phyloP scores from a whole-genome alignment of 2,113 vertebrate genomes.

The Cariama cristata region DNA sequence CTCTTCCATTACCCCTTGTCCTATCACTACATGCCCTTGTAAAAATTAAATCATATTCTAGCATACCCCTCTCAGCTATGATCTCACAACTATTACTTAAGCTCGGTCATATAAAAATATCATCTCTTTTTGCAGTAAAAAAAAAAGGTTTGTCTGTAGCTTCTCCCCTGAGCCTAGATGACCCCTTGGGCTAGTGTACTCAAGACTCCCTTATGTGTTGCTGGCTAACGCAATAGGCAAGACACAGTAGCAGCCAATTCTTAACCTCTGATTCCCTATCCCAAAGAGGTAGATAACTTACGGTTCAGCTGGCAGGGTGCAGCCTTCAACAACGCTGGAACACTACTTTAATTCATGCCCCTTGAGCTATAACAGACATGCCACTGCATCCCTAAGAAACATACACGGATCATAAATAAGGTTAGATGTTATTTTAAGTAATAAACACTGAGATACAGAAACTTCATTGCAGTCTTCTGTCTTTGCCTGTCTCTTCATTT shows the following conservation, averaged over 20 bases:
- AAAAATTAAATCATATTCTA: constrained; percentile 37
- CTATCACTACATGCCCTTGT: too few relatives aligned
- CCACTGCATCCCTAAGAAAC: constrained; percentile 46
- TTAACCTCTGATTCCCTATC: constrained; percentile 49
- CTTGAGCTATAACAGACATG: constrained; percentile 51
- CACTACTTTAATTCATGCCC: constrained; percentile 39
- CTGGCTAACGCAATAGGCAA: background rate
- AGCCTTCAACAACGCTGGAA: constrained; percentile 9
- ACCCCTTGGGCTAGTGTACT: background rate
- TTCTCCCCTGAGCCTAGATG: constrained; percentile 44
- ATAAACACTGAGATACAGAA: constrained; percentile 56
- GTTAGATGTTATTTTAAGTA: constrained; percentile 62
- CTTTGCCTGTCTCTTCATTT: constrained; percentile 38
- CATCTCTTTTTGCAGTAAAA: constrained; percentile 1
- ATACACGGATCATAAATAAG: constrained; percentile 39
- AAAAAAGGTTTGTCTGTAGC: constrained; percentile 48
- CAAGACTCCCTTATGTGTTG: background rate
- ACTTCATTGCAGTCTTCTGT: constrained; percentile 48
- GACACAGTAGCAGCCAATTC: background rate
- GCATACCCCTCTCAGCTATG: constrained; percentile 1
- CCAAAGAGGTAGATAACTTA: constrained; percentile 48
- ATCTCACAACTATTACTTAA: constrained; percentile 60
- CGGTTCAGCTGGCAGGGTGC: constrained; percentile 25
- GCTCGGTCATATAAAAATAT: constrained; percentile 15
- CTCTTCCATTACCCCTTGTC: too few relatives aligned